phyloP scores from a whole-genome alignment of 2,113 vertebrate genomes.

The Nerophis lumbriciformis region DNA sequence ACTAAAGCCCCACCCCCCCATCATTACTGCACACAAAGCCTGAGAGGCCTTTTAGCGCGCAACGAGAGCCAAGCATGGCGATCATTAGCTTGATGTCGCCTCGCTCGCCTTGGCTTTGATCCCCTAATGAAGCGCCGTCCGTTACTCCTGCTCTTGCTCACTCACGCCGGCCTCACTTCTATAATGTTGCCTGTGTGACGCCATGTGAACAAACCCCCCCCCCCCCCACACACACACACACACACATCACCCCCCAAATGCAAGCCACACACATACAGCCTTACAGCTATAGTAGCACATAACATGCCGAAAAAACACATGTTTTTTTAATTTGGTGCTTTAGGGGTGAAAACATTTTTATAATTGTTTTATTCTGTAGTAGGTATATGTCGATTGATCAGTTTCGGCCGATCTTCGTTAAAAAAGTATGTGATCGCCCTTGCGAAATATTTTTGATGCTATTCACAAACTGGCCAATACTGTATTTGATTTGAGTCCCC shows the following conservation, averaged over 20 bases:
- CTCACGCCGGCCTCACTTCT: slow-evolving; percentile 64
- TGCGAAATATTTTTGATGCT: too few species aligned
- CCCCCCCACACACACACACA: slow-evolving; percentile 1
- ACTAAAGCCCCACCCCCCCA: slow-evolving; percentile 34
- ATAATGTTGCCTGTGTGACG: slow-evolving; percentile 41
- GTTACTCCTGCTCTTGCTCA: slow-evolving; percentile 62
- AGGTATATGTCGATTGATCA: too few species aligned
- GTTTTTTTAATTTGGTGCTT: too few species aligned
- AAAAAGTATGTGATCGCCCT: too few species aligned
- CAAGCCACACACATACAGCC: slow-evolving; percentile 10
- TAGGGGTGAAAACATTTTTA: background rate
- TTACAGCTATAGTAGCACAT: background rate
- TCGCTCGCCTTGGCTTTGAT: slow-evolving; percentile 60
- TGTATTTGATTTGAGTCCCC: too few species aligned
- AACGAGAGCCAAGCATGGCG: slow-evolving; percentile 54
- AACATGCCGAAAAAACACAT: background rate
- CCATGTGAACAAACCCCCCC: slow-evolving; percentile 45
- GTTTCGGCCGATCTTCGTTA: too few species aligned
- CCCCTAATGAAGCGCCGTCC: slow-evolving; percentile 62
- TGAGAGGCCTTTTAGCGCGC: slow-evolving; percentile 46
- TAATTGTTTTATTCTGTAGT: too few species aligned
- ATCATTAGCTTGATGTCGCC: slow-evolving; percentile 62
- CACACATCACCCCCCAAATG: slow-evolving; percentile 18
- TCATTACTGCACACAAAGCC: slow-evolving; percentile 61
- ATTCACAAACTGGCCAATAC: too few species aligned